Percentiles rank a stretch among this genome's conserved stretches.
Conservation (phyloP, 1,140 invertebrate species). For the Diprion similis region DNA sequence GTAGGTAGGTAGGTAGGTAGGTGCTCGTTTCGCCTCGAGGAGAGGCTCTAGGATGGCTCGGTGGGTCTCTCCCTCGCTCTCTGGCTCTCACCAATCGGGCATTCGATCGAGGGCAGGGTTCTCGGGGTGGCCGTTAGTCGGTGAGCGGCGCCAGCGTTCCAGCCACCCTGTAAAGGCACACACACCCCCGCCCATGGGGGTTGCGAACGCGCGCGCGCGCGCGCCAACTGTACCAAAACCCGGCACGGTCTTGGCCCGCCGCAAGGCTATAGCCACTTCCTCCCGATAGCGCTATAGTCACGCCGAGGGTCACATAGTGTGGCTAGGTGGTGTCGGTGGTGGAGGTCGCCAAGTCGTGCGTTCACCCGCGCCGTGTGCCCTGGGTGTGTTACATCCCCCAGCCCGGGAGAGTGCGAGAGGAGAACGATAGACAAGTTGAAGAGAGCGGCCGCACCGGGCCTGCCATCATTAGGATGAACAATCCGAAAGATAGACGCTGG, state of each 20-base stretch:
- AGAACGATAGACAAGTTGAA: conserved; percentile 10
- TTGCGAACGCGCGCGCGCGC: conserved; percentile 30
- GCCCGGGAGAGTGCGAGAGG: conserved; percentile 11
- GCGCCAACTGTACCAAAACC: conserved; percentile 28
- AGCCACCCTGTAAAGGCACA: conserved; percentile 28
- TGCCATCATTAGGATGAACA: too few species aligned
- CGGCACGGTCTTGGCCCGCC: background rate
- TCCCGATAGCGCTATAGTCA: conserved; percentile 11
- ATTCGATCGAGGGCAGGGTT: conserved; percentile 44
- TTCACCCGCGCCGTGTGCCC: conserved; percentile 21
- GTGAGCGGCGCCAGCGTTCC: conserved; percentile 33
- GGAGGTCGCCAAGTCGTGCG: conserved; percentile 28
- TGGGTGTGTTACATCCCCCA: conserved; percentile 2
- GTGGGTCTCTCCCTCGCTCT: conserved; percentile 25
- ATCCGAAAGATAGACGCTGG: too few species aligned
- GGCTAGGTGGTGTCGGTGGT: conserved; percentile 38
- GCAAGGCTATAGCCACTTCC: conserved; percentile 5
- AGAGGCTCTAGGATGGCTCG: conserved; percentile 15
- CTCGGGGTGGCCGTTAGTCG: conserved; percentile 29
- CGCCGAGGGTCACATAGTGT: conserved; percentile 19
- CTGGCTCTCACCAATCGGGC: conserved; percentile 45
- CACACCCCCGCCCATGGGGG: conserved; percentile 28
- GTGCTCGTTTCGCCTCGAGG: background rate
- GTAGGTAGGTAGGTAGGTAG: background rate
- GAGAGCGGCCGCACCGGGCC: background rate